Evolutionary conservation across 2,888 invertebrate genomes (phyloP).

Genomic region (Eudemis profundana): DNA sequence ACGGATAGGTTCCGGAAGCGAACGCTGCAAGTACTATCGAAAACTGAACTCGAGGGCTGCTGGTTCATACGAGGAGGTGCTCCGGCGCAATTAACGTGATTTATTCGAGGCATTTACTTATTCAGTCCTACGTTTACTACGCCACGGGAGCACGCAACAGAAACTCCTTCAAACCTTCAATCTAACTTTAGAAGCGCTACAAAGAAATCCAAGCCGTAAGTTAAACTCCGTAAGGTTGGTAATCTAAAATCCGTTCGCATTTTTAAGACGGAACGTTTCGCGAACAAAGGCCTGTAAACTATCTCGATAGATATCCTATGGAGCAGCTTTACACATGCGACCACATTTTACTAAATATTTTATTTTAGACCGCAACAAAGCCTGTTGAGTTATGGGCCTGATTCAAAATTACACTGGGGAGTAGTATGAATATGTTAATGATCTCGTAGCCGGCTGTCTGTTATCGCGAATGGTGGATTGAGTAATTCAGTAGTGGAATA

Average conservation of each 20-base stretch:
- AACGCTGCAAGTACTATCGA: constrained; percentile 65
- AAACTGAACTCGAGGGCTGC: constrained; percentile 68
- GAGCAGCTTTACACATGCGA: constrained; percentile 70
- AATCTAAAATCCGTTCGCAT: constrained; percentile 41
- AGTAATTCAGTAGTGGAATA: constrained; percentile 48
- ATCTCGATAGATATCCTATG: constrained; percentile 64
- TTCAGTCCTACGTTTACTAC: constrained; percentile 79
- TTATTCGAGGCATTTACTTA: constrained; percentile 83
- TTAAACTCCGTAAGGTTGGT: constrained; percentile 31
- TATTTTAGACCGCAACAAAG: constrained; percentile 58
- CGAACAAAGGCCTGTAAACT: constrained; percentile 56
- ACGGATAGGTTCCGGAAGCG: constrained; percentile 61
- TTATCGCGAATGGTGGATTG: constrained; percentile 49
- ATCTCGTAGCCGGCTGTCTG: constrained; percentile 48
- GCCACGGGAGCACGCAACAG: constrained; percentile 70
- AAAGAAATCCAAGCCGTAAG: constrained; percentile 51
- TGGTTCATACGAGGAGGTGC: constrained; percentile 81
- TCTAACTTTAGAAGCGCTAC: constrained; percentile 51
- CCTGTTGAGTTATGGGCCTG: constrained; percentile 60
- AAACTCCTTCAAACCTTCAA: constrained; percentile 56
- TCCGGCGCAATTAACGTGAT: constrained; percentile 84
- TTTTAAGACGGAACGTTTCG: constrained; percentile 49
- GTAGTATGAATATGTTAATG: constrained; percentile 65
- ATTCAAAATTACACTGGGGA: constrained; percentile 61
- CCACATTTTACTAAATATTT: constrained; percentile 67